Evolutionary conservation across 2,797 vertebrate species (phyloP), one percentile per base, ranked within the genome.

Genomic region (Eutrigla gurnardus): DNA sequence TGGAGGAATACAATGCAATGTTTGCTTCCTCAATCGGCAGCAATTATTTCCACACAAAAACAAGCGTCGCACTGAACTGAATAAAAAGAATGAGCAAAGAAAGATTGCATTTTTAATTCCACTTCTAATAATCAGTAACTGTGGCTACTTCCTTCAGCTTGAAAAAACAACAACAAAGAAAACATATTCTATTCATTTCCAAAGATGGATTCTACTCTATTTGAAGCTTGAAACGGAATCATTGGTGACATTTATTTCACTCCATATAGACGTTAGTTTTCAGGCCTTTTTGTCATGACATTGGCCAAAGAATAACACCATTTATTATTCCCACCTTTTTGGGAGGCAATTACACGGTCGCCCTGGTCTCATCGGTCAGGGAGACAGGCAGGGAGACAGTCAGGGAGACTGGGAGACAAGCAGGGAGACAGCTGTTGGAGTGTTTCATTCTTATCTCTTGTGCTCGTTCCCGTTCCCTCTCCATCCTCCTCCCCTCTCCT

Each of bases 331-430:
- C 54, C 72, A 83, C 83, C 83, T 90, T 89, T 89, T 84, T 25
- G 25, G 80, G 77, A 91, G 83, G 75, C 88, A 94, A 94, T 93
- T 93, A 91, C 86, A 90, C 69, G 75, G 79, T 83, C 84, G 84
- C 77, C 70, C 73, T 87, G 85, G 90, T 90, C 89, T 93, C 88
- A 92, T 94, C 93, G 91, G 91, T 92, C 86, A 93, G 84, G 68
- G 71, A 91, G 92, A 89, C 90, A 81, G 92, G 81, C 25, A 25
- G 25, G 25, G 25, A 25, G 25, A 25, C 25, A 2, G 25, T 83
- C 85, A 81, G 87, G 90, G 25, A 25, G 25, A 25, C 25, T 25
- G 84, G 68, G 70, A 91, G 92, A 89, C 89, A 82, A n/a, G n/a
- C 85, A 81, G 87, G 90, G 72, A 86, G 89, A 91, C 88, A 86